These are phyloP conservation scores for Congeria kusceri DNA, from an alignment of 2,888 invertebrate species.

Conservation along the genomic window DNA sequence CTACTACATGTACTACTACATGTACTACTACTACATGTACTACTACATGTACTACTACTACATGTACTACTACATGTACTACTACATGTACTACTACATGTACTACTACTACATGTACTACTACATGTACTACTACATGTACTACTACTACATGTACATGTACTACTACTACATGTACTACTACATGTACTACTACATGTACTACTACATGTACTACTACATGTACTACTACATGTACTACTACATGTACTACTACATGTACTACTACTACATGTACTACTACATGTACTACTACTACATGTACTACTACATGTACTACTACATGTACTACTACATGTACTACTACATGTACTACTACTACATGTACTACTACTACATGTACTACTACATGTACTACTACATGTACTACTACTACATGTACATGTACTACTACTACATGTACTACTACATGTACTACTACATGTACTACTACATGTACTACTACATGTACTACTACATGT, in stretches of 20 bases:
- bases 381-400: background rate
- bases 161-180: no score
- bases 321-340: no score
- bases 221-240: conserved; percentile 5
- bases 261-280: conserved; percentile 5
- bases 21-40: conserved; percentile 15
- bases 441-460: background rate
- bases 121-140: no score
- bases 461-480: conserved; percentile 7
- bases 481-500: conserved; percentile 5
- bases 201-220: conserved; percentile 7
- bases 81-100: no score
- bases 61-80: conserved; percentile 6
- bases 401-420: background rate
- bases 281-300: background rate
- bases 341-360: background rate
- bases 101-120: no score
- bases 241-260: conserved; percentile 17
- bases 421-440: background rate
- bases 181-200: no score
- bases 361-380: background rate
- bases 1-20: background rate
- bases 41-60: conserved; percentile 6
- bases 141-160: no score
- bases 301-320: no score